Base-by-base conservation (phyloP, 2,888 invertebrate species). In the Ophonus ardosiacus region DNA sequence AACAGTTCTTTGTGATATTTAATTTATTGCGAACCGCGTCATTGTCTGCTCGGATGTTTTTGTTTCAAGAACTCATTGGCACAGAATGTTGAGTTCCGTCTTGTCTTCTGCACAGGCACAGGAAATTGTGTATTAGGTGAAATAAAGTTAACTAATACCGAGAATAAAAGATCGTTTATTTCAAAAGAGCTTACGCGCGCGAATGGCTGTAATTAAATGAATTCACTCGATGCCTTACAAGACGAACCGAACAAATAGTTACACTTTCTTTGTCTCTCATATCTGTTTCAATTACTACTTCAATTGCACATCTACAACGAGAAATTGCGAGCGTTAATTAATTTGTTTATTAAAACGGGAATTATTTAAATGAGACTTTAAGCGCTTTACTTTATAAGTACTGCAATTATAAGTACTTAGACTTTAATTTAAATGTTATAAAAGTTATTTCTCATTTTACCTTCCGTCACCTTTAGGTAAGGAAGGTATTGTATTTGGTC, bases 41-140 rank as follows among this genome's bases (percentile, higher is more conserved):
- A 43, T 43, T 43, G 71, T 43, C 71, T 68, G 38, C 38, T 7
- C 43, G 71, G 43, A 40, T 40, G 40, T 74, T 74, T 31, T 74
- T 74, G 68, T 68, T 68, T 68, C 68, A 68, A 61, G 80, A 61
- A 80, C 38, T 59, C 21, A 24, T 61, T 80, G 17, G 71, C 40
- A 43, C 17, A 24, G 13, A 85, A 82, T 81, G 65, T 61, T 81
- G 31, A 31, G 31, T 31, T 31, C 5, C 31, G 3, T 31, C 31
- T 31, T 31, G 3, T 83, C 79, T 76, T 15, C 51, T 40, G 7
- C 74, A 71, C 10, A 86, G 40, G 21, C 59, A 21, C 51, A 81
- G 86, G 85, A 86, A 86, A 85, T 86, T 85, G 85, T 81, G 84
- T 86, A 84, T 86, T 86, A 86, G 80, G 43, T 51, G 82, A 86